A percentile compares a stretch with the other conserved stretches of the same genome.
Evolutionary conservation across 2,113 vertebrate genomes (phyloP).

Genomic region (Megaleporinus macrocephalus): DNA sequence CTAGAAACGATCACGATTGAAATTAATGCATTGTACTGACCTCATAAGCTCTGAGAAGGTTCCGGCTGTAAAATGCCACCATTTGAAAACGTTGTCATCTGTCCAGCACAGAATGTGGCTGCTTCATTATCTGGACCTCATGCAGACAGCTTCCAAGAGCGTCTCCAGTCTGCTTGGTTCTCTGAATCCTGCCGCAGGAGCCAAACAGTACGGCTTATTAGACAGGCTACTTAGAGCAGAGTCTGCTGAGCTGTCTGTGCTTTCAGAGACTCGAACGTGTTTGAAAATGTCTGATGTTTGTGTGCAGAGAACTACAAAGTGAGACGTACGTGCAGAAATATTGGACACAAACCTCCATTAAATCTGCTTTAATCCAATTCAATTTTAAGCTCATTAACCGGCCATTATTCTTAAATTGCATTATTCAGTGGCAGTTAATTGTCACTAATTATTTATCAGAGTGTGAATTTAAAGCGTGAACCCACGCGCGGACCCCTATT

Average conservation of each 20-base stretch:
- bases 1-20: neutral
- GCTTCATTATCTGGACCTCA: slow-evolving; percentile 13
- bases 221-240: neutral
- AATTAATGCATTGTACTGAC: neutral
- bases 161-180: slow-evolving; percentile 18
- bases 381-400: too few relatives aligned
- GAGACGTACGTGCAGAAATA: neutral
- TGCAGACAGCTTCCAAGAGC: slow-evolving; percentile 22
- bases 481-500: too few relatives aligned
- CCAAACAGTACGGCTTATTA: slow-evolving; percentile 26
- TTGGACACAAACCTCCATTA: too few relatives aligned
- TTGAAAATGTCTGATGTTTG: neutral
- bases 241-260: slow-evolving; percentile 9
- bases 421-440: too few relatives aligned
- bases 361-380: too few relatives aligned
- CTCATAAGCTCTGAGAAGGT: neutral
- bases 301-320: neutral
- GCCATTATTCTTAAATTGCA: too few relatives aligned
- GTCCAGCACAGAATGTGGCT: neutral
- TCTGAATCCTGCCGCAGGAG: slow-evolving; percentile 19
- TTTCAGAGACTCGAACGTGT: slow-evolving; percentile 9
- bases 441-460: too few relatives aligned
- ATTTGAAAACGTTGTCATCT: neutral
- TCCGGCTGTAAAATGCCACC: neutral
- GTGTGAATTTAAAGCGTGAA: too few relatives aligned